These are phyloP conservation scores for Macrocentrus cingulum DNA, from an alignment of 1,140 invertebrate genomes.

Conservation along the genomic window DNA sequence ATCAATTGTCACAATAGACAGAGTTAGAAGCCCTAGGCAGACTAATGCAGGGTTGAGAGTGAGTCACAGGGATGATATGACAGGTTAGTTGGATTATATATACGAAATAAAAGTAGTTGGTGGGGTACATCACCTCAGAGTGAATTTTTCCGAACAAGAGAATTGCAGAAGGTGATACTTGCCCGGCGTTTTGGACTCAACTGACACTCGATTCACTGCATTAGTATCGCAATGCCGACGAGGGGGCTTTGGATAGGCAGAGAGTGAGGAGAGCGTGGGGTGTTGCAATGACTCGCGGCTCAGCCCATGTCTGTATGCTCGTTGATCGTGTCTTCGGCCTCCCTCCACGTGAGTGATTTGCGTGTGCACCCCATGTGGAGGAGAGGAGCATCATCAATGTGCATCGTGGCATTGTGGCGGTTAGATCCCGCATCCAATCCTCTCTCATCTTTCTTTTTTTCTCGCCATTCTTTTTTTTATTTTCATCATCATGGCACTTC, in stretches of 20 bases:
- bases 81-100: too few relatives aligned
- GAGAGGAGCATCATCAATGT: too few relatives aligned
- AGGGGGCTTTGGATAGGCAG: neutral
- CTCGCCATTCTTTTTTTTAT: neutral
- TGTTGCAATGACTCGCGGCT: neutral
- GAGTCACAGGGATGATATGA: too few relatives aligned
- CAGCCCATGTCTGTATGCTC: neutral
- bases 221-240: neutral
- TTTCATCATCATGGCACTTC: neutral
- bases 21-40: too few relatives aligned
- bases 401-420: too few relatives aligned
- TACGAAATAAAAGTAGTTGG: too few relatives aligned
- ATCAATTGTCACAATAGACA: too few relatives aligned
- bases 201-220: conserved; percentile 4
- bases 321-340: neutral
- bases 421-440: neutral
- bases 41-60: too few relatives aligned
- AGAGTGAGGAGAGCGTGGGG: neutral
- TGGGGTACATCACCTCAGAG: too few relatives aligned
- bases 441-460: conserved; percentile 2
- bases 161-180: conserved; percentile 1
- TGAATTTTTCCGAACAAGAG: neutral
- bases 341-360: neutral
- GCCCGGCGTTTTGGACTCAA: neutral
- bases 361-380: neutral